Percentiles rank a stretch among this genome's conserved stretches.
These are phyloP conservation scores for Cydia amplana DNA, from an alignment of 1,140 invertebrate species.

Conservation along the genomic window DNA sequence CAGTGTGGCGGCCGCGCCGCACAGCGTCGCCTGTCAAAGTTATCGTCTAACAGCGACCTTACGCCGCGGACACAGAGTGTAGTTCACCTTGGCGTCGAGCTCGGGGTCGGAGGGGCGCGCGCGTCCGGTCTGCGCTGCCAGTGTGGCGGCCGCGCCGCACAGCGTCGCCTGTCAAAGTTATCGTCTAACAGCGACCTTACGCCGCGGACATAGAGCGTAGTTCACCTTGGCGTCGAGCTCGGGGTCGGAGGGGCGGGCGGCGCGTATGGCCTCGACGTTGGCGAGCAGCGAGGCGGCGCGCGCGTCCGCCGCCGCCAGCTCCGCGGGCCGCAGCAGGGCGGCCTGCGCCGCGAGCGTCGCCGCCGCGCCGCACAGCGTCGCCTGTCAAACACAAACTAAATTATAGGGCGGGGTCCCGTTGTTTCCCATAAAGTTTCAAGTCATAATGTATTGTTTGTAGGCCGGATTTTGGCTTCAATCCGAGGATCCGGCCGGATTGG, in stretches of 20 bases:
- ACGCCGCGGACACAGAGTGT: not conserved
- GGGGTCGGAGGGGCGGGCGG: conserved; percentile 83
- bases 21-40: too few species aligned
- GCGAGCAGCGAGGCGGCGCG: conserved; percentile 86
- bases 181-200: not conserved
- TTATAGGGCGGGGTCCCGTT: too few species aligned
- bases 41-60: not conserved
- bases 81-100: conserved; percentile 87
- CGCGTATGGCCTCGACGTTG: conserved; percentile 88
- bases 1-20: too few species aligned
- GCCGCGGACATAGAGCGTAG: not conserved
- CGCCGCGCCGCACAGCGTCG: conserved; percentile 84
- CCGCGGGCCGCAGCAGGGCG: conserved; percentile 88
- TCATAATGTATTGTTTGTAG: too few species aligned
- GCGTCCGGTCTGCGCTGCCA: conserved; percentile 92
- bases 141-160: conserved; percentile 86
- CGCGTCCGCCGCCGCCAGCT: conserved; percentile 91
- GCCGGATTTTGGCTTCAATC: too few species aligned
- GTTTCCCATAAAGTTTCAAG: too few species aligned
- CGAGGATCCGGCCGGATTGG: too few species aligned
- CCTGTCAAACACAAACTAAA: conserved; percentile 41
- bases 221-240: conserved; percentile 89
- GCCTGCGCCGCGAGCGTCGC: conserved; percentile 87
- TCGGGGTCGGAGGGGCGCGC: conserved; percentile 85
- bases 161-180: conserved; percentile 69